Base-by-base conservation (phyloP, 2,797 vertebrate species). In the Artibeus lituratus region DNA sequence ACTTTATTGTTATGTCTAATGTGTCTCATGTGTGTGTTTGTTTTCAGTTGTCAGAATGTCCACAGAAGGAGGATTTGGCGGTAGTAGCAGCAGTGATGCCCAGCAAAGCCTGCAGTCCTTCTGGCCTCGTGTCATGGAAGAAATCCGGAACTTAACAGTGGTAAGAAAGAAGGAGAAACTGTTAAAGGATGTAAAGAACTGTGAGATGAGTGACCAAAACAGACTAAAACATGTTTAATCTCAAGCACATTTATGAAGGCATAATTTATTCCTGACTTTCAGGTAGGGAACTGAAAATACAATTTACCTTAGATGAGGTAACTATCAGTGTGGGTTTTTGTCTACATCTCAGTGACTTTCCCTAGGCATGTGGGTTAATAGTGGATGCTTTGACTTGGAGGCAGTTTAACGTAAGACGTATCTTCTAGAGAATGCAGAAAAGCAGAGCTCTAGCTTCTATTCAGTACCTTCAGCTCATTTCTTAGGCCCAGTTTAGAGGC, bases 121-220 rank as follows among this genome's bases (percentile, higher is more conserved):
- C 98, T 99, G 99, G 99, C 99, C 99, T 18, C 99, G 99, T 2
- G 99, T 99, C 95, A 99, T 99, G 99, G 99, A 99, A 97, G 99
- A 99, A 98, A 99, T 99, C 95, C 99, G 99, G 93, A 99, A 99
- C 98, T 98, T 99, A 95, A 99, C 99, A 49, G 98, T 99, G 99
- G 99, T 99, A 98, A 95, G 99, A 49, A 95, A 92, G 62, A 78
- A 26, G 37, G 62, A 49, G 39, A 94, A 93, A 19, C 39, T 87
- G 87, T 24, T 47, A 14, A 83, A 78, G 57, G 57, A 0, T 72
- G 7, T 87, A 57, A 95, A 94, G n/a, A 84, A 35, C 72, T 70
- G 15, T 10, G 21, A 42, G 51, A 78, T 59, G 59, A 76, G 59
- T 87, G 93, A 35, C 35, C 87, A 67, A 65, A 92, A 77, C 55